Base-by-base conservation (phyloP, 2,113 vertebrate genomes). In the Circaetus gallicus region DNA sequence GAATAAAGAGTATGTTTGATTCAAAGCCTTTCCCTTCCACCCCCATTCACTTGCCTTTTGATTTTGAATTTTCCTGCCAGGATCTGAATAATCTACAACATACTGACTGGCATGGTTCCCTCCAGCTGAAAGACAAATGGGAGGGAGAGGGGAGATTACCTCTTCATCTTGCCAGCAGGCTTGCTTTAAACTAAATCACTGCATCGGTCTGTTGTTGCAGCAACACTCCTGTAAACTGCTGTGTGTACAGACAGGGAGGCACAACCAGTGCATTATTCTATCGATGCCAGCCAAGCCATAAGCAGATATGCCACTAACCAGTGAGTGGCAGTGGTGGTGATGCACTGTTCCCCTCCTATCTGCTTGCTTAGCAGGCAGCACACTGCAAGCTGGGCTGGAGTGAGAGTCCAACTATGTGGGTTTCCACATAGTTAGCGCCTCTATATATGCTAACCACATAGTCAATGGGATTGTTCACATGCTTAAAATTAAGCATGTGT, bases 91-190 rank as follows among this genome's bases (percentile, higher is more conserved):
- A 93, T 90, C 65, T 87, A 42, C 78, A 87, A 50, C 90, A 95
- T 70, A 77, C 71, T 86, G 53, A 38, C 62, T 92, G 85, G 92
- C 79, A 88, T 19, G 40, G 67, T 85, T 97, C 74, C 85, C 71
- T 94, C 78, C 88, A 88, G 52, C 70, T 93, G 87, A 96, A 87
- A 94, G 74, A 82, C 81, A 94, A 82, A 65, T 65, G 66, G 16
- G 20, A 87, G 20, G 31, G 72, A 73, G 55, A 94, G 5, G 32
- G 20, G 21, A 76, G 61, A 61, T 71, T 43, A 82, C 21, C 43
- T 25, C 53, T 84, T 49, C 31, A 43, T 76, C 56, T 63, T 71
- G 61, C 66, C 73, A 93, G 53, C 40, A 88, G 52, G 22, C 40
- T 90, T 77, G 10, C 69, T 88, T 80, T 36, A 59, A 90, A n/a